Evolutionary conservation across 2,888 invertebrate genomes (phyloP).

Genomic region (Podabrus alpinus): DNA sequence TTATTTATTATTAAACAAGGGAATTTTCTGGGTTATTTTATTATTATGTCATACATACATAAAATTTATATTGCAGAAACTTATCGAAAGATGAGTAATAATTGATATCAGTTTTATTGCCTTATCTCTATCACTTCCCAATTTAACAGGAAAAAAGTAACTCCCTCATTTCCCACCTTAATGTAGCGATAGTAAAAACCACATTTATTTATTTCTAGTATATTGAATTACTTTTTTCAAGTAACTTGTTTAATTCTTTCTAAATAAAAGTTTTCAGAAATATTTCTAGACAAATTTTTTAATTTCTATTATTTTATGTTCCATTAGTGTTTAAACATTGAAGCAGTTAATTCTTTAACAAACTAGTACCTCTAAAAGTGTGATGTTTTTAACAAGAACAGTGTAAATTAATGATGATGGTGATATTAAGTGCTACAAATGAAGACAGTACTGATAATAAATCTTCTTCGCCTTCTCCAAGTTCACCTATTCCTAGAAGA

Average conservation of each 20-base stretch:
- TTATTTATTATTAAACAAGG: not conserved
- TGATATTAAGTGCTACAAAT: slow-evolving; percentile 14
- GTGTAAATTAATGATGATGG: slow-evolving; percentile 16
- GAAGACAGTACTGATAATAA: slow-evolving; percentile 7
- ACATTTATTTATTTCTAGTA: slow-evolving; percentile 3
- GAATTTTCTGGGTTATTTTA: not conserved
- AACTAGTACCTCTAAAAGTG: not conserved
- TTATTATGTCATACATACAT: not conserved
- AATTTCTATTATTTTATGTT: too few species aligned
- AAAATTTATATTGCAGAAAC: not conserved
- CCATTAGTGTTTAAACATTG: not conserved
- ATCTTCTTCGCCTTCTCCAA: slow-evolving; percentile 6
- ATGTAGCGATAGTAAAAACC: slow-evolving; percentile 7
- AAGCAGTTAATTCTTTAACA: not conserved
- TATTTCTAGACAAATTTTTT: not conserved
- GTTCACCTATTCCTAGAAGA: slow-evolving; percentile 42
- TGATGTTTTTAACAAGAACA: slow-evolving; percentile 1
- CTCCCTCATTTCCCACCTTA: slow-evolving; percentile 24
- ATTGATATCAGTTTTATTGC: not conserved
- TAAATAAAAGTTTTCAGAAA: not conserved
- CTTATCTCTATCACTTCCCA: slow-evolving; percentile 19
- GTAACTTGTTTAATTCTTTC: not conserved
- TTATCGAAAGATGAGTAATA: not conserved
- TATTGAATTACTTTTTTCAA: not conserved
- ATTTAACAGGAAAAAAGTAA: slow-evolving; percentile 22